Evolutionary conservation across 2,888 invertebrate genomes (phyloP), one percentile per base, ranked within the genome.

Genomic region (Digitonthophagus gazella): DNA sequence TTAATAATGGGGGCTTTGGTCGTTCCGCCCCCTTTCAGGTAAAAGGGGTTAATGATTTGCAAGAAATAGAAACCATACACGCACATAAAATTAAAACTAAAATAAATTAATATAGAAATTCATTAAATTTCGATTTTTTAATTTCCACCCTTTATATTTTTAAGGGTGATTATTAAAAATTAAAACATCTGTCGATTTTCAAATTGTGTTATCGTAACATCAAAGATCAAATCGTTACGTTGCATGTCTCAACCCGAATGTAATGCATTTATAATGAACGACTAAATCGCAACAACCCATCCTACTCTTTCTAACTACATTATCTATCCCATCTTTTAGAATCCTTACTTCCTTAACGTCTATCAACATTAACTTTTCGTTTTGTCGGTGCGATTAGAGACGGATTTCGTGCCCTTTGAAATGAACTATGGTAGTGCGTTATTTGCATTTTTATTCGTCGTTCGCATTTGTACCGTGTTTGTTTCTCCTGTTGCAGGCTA

Each of bases 401-500:
- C 73, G 69, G 67, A 70, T 70, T 70, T 71, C 69, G 71, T 71
- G 70, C 64, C 68, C 72, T 63, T 71, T 72, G n/a, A n/a, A n/a
- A n/a, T 71, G 63, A 66, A 73, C n/a, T 58, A 8, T 71, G 69
- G 66, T 69, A n/a, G n/a, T n/a, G n/a, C n/a, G 63, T 71, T 55
- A 74, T 75, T 75, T 75, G 68, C 73, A 74, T 74, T 75, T 74
- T 74, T 72, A 69, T 73, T 70, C 65, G 65, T 70, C 56, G 11
- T 44, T 44, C 6, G 11, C 11, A 11, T 44, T 44, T 44, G 3
- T 65, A 54, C 65, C 11, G 28, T 44, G 28, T 55, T 58, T n/a
- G n/a, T n/a, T n/a, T n/a, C n/a, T 15, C 44, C 19, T 20, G 44
- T 28, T 65, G 61, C 88, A 93, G 94, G 89, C 88, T 95, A 85